phyloP scores from a whole-genome alignment of 2,888 invertebrate genomes.

The Pseudeuparius sepicola region DNA sequence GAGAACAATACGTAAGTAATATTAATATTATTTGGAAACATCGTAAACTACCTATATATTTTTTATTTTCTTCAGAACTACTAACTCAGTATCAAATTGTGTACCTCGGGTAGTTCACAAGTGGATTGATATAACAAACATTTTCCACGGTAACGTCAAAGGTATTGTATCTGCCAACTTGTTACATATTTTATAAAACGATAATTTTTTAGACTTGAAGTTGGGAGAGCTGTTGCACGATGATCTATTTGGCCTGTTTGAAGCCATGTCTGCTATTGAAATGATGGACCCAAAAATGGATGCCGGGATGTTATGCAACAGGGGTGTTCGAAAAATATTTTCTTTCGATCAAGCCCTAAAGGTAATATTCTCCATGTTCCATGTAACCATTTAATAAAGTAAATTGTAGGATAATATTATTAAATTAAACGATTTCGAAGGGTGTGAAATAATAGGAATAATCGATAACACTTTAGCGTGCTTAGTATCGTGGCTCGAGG shows the following conservation, averaged over 20 bases:
- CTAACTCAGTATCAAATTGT: too few species aligned
- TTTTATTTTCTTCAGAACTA: too few species aligned
- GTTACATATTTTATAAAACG: neutral
- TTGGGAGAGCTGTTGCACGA: conserved; percentile 89
- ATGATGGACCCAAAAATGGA: conserved; percentile 99
- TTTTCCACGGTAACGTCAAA: conserved; percentile 30
- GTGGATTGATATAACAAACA: conserved; percentile 29
- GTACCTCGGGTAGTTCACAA: conserved; percentile 16
- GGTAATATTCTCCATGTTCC: conserved; percentile 38
- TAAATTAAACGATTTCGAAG: conserved; percentile 65
- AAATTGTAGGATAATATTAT: conserved; percentile 57
- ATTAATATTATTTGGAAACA: too few species aligned
- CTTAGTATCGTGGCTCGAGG: conserved; percentile 95
- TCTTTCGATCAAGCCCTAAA: conserved; percentile 81
- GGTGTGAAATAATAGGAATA: conserved; percentile 78
- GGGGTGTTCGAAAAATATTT: conserved; percentile 72
- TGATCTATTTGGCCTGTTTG: conserved; percentile 83
- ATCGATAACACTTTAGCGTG: conserved; percentile 92
- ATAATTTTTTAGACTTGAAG: conserved; percentile 50
- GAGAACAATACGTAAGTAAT: too few species aligned
- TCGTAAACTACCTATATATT: too few species aligned
- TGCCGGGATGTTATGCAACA: conserved; percentile 93
- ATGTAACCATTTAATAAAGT: conserved; percentile 4
- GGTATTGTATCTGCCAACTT: conserved; percentile 23
- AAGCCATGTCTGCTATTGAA: conserved; percentile 99